Conservation (phyloP, 2,797 vertebrate species). For the Spea hammondii region DNA sequence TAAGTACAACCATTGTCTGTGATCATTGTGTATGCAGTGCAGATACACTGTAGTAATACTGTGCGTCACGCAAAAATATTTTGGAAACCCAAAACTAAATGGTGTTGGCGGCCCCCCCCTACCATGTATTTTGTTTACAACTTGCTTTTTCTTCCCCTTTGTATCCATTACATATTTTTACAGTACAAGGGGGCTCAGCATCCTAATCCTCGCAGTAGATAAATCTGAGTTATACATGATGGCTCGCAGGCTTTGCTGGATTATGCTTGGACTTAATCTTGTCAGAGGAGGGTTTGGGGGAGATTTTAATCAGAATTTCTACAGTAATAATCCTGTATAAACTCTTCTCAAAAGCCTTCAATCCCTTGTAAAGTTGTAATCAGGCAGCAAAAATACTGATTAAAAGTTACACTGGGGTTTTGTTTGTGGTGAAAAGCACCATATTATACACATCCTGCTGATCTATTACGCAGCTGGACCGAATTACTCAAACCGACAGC, state of each 20-base stretch:
- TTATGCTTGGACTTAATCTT: slow-evolving; percentile 67
- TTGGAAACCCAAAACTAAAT: background rate
- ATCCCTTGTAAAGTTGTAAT: slow-evolving; percentile 61
- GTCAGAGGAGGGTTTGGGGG: slow-evolving; percentile 62
- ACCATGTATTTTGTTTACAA: slow-evolving; percentile 8
- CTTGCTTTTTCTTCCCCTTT: slow-evolving; percentile 33
- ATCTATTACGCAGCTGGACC: slow-evolving; percentile 15
- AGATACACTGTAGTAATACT: background rate
- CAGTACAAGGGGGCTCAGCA: slow-evolving; percentile 33
- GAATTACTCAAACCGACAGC: background rate
- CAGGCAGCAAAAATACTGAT: slow-evolving; percentile 54
- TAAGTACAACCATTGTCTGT: background rate
- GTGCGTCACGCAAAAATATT: background rate
- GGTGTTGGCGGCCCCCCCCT: background rate
- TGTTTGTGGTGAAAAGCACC: slow-evolving; percentile 35
- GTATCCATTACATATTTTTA: slow-evolving; percentile 51
- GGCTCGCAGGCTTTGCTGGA: slow-evolving; percentile 65
- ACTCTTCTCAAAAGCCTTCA: slow-evolving; percentile 62
- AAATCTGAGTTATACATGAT: slow-evolving; percentile 68
- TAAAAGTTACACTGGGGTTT: slow-evolving; percentile 35
- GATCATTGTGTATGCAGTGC: background rate
- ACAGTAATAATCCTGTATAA: slow-evolving; percentile 72
- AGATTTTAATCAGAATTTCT: slow-evolving; percentile 75
- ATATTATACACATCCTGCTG: slow-evolving; percentile 41
- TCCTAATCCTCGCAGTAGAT: slow-evolving; percentile 67